Evolutionary conservation across 2,113 vertebrate genomes (phyloP).

Genomic region (Leptocoma aspasia): DNA sequence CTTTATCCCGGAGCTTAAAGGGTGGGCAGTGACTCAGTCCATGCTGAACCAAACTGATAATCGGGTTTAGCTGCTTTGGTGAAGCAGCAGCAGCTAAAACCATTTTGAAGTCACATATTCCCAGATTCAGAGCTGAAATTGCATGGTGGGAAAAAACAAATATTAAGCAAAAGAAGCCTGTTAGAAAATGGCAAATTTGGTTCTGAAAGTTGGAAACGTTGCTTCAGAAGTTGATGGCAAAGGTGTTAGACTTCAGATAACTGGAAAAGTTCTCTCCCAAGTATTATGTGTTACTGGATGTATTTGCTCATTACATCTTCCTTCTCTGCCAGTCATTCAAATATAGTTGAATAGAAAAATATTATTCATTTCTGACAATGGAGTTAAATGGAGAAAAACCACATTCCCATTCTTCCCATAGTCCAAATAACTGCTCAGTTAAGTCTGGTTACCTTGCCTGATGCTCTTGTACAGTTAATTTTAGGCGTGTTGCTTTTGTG

Average conservation of each 20-base stretch:
- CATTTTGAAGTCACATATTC: neutral
- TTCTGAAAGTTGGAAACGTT: neutral
- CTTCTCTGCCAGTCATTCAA: constrained; percentile 51
- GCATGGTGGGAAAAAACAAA: neutral
- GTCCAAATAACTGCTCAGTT: constrained; percentile 9
- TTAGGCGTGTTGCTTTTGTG: neutral
- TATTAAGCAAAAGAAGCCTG: neutral
- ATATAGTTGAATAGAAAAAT: constrained; percentile 24
- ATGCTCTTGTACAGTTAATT: constrained; percentile 16
- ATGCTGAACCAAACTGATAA: neutral
- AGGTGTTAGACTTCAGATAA: neutral
- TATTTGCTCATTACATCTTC: neutral
- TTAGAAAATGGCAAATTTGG: neutral
- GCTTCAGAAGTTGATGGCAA: neutral
- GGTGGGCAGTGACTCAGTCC: neutral
- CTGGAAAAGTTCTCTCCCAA: neutral
- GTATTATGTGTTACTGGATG: neutral
- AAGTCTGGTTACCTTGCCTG: constrained; percentile 37
- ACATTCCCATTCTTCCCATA: constrained; percentile 41
- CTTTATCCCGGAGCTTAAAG: neutral
- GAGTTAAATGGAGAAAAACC: constrained; percentile 38
- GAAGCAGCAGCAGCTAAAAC: neutral
- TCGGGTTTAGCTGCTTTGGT: neutral
- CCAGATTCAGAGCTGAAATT: neutral
- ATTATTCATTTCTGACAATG: neutral